Conservation (phyloP, 2,888 invertebrate species). For the Phyllotreta cruciferae region DNA sequence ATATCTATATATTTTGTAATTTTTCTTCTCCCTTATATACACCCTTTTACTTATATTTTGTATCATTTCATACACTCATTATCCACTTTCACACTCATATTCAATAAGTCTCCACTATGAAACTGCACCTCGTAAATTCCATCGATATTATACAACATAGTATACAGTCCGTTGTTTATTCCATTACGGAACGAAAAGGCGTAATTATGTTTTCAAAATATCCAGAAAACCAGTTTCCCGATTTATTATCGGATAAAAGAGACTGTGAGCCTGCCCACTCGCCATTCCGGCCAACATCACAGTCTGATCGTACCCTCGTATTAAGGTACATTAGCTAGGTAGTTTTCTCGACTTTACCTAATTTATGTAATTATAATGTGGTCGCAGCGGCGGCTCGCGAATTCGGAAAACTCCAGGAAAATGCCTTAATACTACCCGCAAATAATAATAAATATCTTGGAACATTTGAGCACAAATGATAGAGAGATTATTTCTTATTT, state of each 20-base stretch:
- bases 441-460: no score
- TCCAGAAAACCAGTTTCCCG: constrained; percentile 60
- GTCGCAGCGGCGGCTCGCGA: constrained; percentile 32
- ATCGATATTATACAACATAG: constrained; percentile 31
- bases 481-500: no score
- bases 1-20: no score
- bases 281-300: constrained; percentile 39
- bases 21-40: no score
- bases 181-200: constrained; percentile 59
- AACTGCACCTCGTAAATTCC: constrained; percentile 8
- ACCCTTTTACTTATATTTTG: no score
- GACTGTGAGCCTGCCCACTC: constrained; percentile 47
- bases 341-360: constrained; percentile 59
- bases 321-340: constrained; percentile 60
- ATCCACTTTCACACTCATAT: no score
- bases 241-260: constrained; percentile 65
- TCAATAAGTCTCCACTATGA: neutral
- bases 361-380: constrained; percentile 58
- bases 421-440: neutral
- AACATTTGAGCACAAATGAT: no score
- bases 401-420: constrained; percentile 7
- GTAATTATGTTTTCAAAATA: constrained; percentile 61
- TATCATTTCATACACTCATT: no score
- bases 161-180: constrained; percentile 46
- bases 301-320: constrained; percentile 52